Conservation (phyloP, 2,797 vertebrate species). For the Eutrigla gurnardus region DNA sequence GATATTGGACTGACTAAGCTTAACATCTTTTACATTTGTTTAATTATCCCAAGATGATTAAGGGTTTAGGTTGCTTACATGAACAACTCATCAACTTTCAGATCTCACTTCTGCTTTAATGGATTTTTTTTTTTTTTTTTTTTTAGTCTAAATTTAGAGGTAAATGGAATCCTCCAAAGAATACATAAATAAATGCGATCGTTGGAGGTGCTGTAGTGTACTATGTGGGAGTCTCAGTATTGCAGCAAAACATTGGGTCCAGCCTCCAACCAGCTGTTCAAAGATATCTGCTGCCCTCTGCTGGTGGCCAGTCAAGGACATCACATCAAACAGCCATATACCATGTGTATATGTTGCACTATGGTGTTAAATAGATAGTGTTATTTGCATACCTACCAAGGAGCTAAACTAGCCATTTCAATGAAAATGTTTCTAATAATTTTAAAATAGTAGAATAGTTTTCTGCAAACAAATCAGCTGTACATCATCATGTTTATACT, state of each 20-base stretch:
- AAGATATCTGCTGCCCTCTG: slow-evolving; percentile 75
- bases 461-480: not conserved
- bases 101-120: not conserved
- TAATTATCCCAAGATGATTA: not conserved
- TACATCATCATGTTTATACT: not conserved
- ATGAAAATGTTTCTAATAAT: not conserved
- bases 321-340: not conserved
- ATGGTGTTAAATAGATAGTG: not conserved
- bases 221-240: not conserved
- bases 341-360: not conserved
- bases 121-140: not conserved
- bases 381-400: not conserved
- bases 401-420: not conserved
- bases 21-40: not conserved
- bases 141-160: not conserved
- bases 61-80: not conserved
- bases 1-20: no score
- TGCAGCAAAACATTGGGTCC: not conserved
- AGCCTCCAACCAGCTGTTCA: not conserved
- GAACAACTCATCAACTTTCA: not conserved
- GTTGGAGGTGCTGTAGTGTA: not conserved
- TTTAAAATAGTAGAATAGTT: rapidly evolving
- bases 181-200: not conserved
- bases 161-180: not conserved
- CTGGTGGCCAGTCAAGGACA: not conserved